Evolutionary conservation across 2,888 invertebrate species (phyloP).

Genomic region (Julus scanicus): DNA sequence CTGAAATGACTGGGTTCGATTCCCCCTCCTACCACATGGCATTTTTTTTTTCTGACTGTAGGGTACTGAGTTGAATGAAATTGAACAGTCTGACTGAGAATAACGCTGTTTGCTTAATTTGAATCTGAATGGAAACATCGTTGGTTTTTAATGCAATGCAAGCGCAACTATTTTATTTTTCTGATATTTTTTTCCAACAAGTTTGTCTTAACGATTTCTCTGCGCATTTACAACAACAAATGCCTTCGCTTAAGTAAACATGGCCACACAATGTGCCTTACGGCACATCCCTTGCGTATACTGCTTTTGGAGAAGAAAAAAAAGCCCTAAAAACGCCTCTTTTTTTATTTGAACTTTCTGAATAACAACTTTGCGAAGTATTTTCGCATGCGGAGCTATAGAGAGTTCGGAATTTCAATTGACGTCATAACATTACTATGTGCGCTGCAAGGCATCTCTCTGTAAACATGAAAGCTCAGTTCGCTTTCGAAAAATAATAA

Average conservation of each 20-base stretch:
- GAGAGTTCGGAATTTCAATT: conserved; percentile 19
- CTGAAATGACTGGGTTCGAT: no score
- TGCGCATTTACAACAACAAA: not conserved
- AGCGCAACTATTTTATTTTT: not conserved
- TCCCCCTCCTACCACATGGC: no score
- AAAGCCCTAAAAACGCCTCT: not conserved
- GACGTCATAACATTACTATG: conserved; percentile 34
- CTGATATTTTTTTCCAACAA: not conserved
- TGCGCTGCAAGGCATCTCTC: conserved; percentile 28
- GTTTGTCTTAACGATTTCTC: not conserved
- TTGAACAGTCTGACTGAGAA: no score
- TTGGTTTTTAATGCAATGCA: no score
- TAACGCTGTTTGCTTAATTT: no score
- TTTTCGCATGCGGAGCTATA: not conserved
- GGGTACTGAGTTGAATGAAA: no score
- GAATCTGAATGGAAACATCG: no score
- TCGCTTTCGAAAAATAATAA: conserved; percentile 37
- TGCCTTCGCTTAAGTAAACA: not conserved
- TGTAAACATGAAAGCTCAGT: conserved; percentile 29
- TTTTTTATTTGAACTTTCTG: not conserved
- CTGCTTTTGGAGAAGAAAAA: not conserved
- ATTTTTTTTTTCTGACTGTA: no score
- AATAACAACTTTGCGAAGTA: conserved; percentile 7
- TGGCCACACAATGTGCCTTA: not conserved
- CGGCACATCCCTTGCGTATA: not conserved